Percentiles rank a stretch among this genome's conserved stretches.
Evolutionary conservation across 2,113 vertebrate genomes (phyloP).

Genomic region (Manacus vitellinus): DNA sequence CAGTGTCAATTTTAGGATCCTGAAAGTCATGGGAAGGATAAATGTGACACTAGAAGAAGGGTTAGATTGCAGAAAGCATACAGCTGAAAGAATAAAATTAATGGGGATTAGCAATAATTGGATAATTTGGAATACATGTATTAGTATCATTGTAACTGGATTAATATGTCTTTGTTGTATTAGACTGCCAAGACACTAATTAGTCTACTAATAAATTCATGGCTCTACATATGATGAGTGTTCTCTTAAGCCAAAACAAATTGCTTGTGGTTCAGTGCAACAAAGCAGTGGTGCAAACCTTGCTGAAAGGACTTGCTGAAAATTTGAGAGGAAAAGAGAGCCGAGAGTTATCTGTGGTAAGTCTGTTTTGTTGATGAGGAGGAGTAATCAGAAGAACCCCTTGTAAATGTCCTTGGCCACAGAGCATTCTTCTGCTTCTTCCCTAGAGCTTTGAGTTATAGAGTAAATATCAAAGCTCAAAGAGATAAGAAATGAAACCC

Average conservation of each 20-base stretch:
- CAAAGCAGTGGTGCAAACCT: background rate
- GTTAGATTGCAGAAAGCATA: background rate
- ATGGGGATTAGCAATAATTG: background rate
- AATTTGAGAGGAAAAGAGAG: background rate
- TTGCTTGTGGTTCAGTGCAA: background rate
- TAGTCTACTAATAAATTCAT: slow-evolving; percentile 17
- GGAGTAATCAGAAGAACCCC: background rate
- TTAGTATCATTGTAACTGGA: background rate
- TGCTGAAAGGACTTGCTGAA: background rate
- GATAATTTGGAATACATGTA: background rate
- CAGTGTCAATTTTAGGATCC: background rate
- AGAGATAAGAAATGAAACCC: background rate
- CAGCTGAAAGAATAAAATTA: background rate
- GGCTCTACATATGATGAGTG: background rate
- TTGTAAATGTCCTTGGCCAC: background rate
- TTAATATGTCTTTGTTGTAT: slow-evolving; percentile 24
- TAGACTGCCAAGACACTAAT: slow-evolving; percentile 22
- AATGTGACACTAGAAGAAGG: background rate
- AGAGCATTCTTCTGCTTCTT: background rate
- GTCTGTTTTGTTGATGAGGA: background rate
- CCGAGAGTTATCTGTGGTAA: background rate
- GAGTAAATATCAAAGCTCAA: background rate
- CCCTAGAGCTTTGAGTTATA: background rate
- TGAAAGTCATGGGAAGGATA: background rate
- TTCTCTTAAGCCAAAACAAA: slow-evolving; percentile 8